phyloP scores from a whole-genome alignment of 92 coral and sea anemone genomes.

The Epizoanthus fatuus region DNA sequence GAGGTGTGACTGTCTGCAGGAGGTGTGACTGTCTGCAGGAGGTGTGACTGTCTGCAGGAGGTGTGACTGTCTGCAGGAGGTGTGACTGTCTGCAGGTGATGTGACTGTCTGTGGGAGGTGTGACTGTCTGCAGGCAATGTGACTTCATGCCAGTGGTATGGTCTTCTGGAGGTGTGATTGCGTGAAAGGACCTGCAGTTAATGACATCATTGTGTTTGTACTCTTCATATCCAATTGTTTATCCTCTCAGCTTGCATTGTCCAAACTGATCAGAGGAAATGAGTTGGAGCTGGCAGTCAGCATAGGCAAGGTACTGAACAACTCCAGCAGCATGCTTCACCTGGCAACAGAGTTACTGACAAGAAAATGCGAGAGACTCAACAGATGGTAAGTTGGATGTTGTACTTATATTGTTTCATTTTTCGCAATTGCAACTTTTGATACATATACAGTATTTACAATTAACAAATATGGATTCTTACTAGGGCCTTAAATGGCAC shows the following conservation, averaged over 20 bases:
- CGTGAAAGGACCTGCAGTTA: neutral
- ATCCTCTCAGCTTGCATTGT: constrained; percentile 79
- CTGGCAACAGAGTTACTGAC: constrained; percentile 79
- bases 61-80: too few relatives aligned
- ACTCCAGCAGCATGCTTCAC: constrained; percentile 70
- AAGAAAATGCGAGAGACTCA: constrained; percentile 86
- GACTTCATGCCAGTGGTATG: too few relatives aligned
- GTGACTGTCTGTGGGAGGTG: too few relatives aligned
- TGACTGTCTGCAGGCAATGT: too few relatives aligned
- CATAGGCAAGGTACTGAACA: constrained; percentile 79
- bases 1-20: too few relatives aligned
- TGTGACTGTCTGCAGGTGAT: too few relatives aligned
- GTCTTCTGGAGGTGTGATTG: too few relatives aligned
- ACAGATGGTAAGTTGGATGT: constrained; percentile 78
- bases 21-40: too few relatives aligned
- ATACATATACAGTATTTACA: too few relatives aligned
- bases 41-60: too few relatives aligned
- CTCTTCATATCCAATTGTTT: neutral
- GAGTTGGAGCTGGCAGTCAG: constrained; percentile 93
- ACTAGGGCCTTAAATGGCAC: too few relatives aligned
- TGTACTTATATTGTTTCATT: neutral
- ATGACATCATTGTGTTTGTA: neutral
- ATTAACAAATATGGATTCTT: too few relatives aligned
- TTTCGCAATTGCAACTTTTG: neutral
- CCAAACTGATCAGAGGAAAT: constrained; percentile 95